A percentile compares a stretch with the other conserved stretches of the same genome.
Conservation (phyloP, 2,888 invertebrate genomes). For the Hirtodrosophila trivittata region DNA sequence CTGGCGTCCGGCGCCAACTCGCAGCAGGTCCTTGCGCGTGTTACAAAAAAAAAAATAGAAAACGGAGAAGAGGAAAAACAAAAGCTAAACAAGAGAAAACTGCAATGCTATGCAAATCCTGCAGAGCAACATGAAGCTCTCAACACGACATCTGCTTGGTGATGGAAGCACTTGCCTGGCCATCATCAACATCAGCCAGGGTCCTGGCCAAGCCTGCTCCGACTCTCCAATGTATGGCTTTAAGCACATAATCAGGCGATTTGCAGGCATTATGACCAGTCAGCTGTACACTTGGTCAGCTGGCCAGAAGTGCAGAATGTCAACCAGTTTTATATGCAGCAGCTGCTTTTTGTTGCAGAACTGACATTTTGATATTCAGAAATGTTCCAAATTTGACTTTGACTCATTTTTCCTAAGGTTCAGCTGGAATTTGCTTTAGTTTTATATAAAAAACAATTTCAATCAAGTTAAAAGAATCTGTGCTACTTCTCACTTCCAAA, state of each 20-base stretch:
- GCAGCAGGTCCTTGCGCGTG: conserved; percentile 58
- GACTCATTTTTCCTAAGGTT: too few relatives aligned
- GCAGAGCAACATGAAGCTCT: conserved; percentile 56
- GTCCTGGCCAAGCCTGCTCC: conserved; percentile 7
- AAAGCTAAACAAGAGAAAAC: conserved; percentile 41
- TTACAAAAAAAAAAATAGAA: conserved; percentile 5
- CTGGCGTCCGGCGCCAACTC: conserved; percentile 55
- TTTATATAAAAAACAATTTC: conserved; percentile 2
- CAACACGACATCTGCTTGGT: conserved; percentile 55
- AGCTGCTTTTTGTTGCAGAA: not conserved
- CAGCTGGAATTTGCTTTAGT: too few relatives aligned
- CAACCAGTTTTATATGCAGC: conserved; percentile 27
- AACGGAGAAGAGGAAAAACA: conserved; percentile 26
- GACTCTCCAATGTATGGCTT: conserved; percentile 37
- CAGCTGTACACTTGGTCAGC: conserved; percentile 16
- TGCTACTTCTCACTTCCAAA: conserved; percentile 6
- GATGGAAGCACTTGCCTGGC: conserved; percentile 52
- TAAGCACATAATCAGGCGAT: conserved; percentile 74
- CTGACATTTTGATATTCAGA: too few relatives aligned
- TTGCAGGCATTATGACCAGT: conserved; percentile 68
- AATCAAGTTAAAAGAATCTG: conserved; percentile 37
- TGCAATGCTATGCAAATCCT: conserved; percentile 72
- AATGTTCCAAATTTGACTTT: too few relatives aligned
- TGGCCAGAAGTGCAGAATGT: conserved; percentile 32
- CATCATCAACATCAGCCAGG: conserved; percentile 45